A percentile compares a stretch with the other conserved stretches of the same genome.
Evolutionary conservation across 1,140 invertebrate species (phyloP).

Genomic region (Proales similis): DNA sequence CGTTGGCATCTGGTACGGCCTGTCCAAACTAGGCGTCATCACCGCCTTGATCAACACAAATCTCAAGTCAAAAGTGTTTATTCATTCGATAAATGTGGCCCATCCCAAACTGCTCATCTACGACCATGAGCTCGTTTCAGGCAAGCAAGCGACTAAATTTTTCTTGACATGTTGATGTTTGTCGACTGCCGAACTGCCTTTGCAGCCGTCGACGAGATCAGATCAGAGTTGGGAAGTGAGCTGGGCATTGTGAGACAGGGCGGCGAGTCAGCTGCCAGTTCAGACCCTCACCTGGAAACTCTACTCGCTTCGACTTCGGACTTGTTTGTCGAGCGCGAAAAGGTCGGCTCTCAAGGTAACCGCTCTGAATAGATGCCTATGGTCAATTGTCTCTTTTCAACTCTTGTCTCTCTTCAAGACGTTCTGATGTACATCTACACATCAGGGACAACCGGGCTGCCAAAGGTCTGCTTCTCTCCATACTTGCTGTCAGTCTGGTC

Average conservation of each 20-base stretch:
- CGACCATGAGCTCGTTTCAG: slow-evolving; percentile 14
- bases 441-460: slow-evolving; percentile 81
- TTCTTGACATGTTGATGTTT: background rate
- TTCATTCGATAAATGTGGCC: slow-evolving; percentile 71
- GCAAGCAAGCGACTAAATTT: background rate
- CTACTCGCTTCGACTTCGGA: background rate
- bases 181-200: background rate
- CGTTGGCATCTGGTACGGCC: slow-evolving; percentile 75
- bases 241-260: background rate
- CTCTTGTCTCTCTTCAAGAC: too few relatives aligned
- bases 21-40: slow-evolving; percentile 73
- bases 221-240: slow-evolving; percentile 17
- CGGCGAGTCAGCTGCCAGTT: too few relatives aligned
- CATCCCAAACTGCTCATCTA: slow-evolving; percentile 71
- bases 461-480: too few relatives aligned
- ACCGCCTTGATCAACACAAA: slow-evolving; percentile 82
- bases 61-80: slow-evolving; percentile 64
- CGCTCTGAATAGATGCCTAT: too few relatives aligned
- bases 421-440: slow-evolving; percentile 71
- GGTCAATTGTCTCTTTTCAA: too few relatives aligned
- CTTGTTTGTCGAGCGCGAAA: slow-evolving; percentile 7
- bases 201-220: slow-evolving; percentile 1
- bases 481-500: too few relatives aligned
- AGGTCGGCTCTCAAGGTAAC: background rate
- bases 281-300: slow-evolving; percentile 7